These are phyloP conservation scores for Carapus acus DNA, from an alignment of 2,797 vertebrate genomes.

Conservation along the genomic window DNA sequence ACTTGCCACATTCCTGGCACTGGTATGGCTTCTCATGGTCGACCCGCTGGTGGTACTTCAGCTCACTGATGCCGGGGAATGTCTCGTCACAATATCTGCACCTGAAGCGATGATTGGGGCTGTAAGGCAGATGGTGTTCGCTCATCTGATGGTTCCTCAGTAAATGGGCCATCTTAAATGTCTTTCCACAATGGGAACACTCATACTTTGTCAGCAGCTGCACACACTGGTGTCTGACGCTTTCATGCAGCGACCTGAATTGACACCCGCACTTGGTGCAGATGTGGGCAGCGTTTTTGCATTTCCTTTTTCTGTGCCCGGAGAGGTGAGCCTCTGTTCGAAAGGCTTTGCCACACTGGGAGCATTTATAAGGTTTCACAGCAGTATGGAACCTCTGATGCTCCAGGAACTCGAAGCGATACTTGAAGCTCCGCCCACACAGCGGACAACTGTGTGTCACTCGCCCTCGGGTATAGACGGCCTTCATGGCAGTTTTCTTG, in stretches of 20 bases:
- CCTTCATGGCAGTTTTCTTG: slow-evolving; percentile 52
- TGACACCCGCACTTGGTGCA: slow-evolving; percentile 68
- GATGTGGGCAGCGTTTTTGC: slow-evolving; percentile 65
- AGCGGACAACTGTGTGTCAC: slow-evolving; percentile 67
- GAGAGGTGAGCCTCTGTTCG: slow-evolving; percentile 68
- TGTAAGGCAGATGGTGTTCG: slow-evolving; percentile 71
- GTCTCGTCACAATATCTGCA: slow-evolving; percentile 70
- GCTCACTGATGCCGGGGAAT: slow-evolving; percentile 69
- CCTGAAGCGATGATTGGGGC: slow-evolving; percentile 68
- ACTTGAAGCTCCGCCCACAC: slow-evolving; percentile 70
- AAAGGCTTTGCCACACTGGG: slow-evolving; percentile 69
- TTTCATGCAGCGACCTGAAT: slow-evolving; percentile 64
- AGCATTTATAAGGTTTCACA: slow-evolving; percentile 69
- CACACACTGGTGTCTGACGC: slow-evolving; percentile 64
- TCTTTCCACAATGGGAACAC: slow-evolving; percentile 68
- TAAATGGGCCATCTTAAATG: slow-evolving; percentile 70
- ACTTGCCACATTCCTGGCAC: slow-evolving; percentile 70
- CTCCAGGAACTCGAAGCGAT: slow-evolving; percentile 69
- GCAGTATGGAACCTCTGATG: slow-evolving; percentile 70
- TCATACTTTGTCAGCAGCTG: slow-evolving; percentile 67
- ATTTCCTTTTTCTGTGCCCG: slow-evolving; percentile 67
- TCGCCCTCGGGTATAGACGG: slow-evolving; percentile 53
- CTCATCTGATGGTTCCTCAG: slow-evolving; percentile 70
- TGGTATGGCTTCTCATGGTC: slow-evolving; percentile 71
- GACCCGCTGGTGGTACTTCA: slow-evolving; percentile 68